Conservation (phyloP, 2,113 vertebrate genomes). For the Plotosus lineatus region DNA sequence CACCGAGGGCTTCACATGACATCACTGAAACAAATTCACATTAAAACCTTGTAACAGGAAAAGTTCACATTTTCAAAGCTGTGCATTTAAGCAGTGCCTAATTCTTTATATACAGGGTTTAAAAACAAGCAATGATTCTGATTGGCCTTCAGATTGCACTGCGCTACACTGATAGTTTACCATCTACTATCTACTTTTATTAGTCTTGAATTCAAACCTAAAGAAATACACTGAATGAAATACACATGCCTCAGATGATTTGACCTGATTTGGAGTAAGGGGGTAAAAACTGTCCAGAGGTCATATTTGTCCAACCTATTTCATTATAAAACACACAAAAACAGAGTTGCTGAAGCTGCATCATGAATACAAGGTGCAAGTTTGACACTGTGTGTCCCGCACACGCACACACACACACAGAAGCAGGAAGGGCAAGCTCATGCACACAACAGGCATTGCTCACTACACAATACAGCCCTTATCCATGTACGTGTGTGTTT, state of each 20-base stretch:
- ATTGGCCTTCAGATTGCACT: background rate
- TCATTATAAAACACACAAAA: background rate
- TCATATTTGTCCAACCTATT: constrained; percentile 1
- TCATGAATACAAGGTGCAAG: background rate
- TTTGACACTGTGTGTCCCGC: background rate
- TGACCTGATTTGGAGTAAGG: too few species aligned
- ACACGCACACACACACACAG: constrained; percentile 13
- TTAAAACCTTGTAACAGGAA: too few species aligned
- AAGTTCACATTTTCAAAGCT: too few species aligned
- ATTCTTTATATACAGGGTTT: too few species aligned
- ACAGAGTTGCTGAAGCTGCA: background rate
- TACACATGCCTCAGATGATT: background rate
- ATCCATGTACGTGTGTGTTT: background rate
- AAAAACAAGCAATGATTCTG: background rate
- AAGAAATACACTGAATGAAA: too few species aligned
- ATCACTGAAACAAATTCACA: too few species aligned
- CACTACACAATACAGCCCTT: background rate
- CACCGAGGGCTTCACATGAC: too few species aligned
- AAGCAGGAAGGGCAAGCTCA: constrained; percentile 27
- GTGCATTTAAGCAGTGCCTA: too few species aligned
- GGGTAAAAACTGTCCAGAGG: background rate
- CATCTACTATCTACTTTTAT: too few species aligned
- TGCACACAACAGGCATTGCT: constrained; percentile 21
- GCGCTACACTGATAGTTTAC: background rate
- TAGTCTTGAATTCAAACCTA: background rate